Evolutionary conservation across 2,797 vertebrate genomes (phyloP).

Genomic region (Propithecus deckenii): DNA sequence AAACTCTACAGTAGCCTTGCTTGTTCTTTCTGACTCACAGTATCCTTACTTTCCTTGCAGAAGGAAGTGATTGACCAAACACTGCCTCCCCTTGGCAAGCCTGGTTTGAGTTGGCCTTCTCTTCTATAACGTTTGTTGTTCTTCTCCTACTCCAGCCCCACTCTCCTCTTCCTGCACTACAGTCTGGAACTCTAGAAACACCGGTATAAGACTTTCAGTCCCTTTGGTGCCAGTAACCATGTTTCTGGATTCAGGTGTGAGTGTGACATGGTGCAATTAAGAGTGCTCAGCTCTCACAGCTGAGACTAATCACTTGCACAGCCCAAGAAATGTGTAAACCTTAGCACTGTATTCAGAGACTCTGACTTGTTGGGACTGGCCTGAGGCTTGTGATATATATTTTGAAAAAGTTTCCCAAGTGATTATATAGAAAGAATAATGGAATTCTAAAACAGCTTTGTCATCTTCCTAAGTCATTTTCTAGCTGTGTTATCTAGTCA

Average conservation of each 20-base stretch:
- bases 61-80: not conserved
- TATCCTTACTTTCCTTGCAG: not conserved
- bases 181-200: not conserved
- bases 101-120: not conserved
- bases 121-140: not conserved
- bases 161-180: not conserved
- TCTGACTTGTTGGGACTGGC: not conserved
- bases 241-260: not conserved
- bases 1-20: not conserved
- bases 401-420: not conserved
- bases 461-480: constrained; percentile 44
- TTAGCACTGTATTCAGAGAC: not conserved
- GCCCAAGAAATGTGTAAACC: not conserved
- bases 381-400: not conserved
- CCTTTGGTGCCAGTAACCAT: not conserved
- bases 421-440: not conserved
- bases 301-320: not conserved
- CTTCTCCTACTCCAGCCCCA: not conserved
- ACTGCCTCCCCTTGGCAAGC: not conserved
- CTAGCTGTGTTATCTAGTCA: constrained; percentile 10
- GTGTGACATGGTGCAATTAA: not conserved
- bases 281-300: not conserved
- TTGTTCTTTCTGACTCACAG: not conserved
- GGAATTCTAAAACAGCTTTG: not conserved
- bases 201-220: not conserved